These are phyloP conservation scores for Micromesistius poutassou DNA, from an alignment of 2,797 vertebrate genomes.

Conservation along the genomic window DNA sequence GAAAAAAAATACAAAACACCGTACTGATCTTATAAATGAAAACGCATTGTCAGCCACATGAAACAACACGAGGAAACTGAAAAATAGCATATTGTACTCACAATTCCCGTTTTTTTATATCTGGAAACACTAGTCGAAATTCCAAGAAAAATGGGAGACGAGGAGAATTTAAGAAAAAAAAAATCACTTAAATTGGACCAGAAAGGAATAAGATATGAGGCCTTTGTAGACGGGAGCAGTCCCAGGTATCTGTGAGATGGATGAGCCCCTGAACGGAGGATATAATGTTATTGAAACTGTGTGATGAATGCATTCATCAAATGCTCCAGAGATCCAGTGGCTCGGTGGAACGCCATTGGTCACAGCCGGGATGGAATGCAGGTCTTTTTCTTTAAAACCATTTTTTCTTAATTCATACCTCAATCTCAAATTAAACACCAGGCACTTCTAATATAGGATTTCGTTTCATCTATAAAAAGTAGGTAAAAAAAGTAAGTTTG, in stretches of 20 bases:
- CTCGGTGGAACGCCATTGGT: background rate
- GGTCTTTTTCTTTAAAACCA: background rate
- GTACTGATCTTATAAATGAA: background rate
- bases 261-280: background rate
- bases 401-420: background rate
- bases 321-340: background rate
- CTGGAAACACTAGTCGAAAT: background rate
- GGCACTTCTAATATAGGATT: background rate
- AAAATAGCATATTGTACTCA: background rate
- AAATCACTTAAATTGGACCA: background rate
- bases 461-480: background rate
- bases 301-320: background rate
- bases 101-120: background rate
- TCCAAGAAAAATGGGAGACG: background rate
- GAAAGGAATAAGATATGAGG: background rate
- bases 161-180: background rate
- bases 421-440: background rate
- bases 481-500: background rate
- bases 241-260: constrained; percentile 2
- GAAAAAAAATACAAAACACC: too few species aligned
- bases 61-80: background rate
- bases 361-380: background rate
- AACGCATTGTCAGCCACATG: background rate
- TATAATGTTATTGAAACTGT: background rate
- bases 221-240: background rate